Evolutionary conservation across 2,797 vertebrate genomes (phyloP), one percentile per base, ranked within the genome.

Genomic region (Microchirus variegatus): DNA sequence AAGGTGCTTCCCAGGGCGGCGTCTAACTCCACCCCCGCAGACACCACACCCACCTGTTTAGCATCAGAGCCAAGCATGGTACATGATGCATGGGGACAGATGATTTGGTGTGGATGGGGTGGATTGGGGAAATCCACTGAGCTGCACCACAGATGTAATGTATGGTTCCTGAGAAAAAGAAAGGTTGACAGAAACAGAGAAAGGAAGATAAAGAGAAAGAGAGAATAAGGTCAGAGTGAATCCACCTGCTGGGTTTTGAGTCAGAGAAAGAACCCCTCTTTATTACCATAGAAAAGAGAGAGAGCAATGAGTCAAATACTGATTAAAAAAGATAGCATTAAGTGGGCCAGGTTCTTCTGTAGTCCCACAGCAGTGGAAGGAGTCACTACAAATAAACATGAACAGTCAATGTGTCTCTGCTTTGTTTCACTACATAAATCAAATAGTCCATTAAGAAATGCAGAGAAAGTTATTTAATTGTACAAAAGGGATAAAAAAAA

Each of bases 101-200:
- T 85, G 59, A 96, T 95, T 40, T 95, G 91, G 79, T 96, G 94
- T 0, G 95, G 95, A 82, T 95, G 95, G 0, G 94, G 94, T 15
- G 95, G 94, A 1, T 31, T 31, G 31, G 31, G 31, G 31, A 31
- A 31, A 3, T 31, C 31, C 31, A 26, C 26, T 94, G 94, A 10
- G 94, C 95, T 65, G 94, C 95, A 94, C 96, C 61, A 95, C 95
- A 2, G 93, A 94, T 41, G 95, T 94, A 86, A 95, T 95, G 81
- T 96, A 94, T 77, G 93, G 94, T 79, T 94, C 94, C 96, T 97
- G 87, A 59, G 67, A 63, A 59, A 61, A 1, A 73, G 22, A 74
- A 0, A 53, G 8, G 10, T 10, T 53, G 53, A 40, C 8, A 52
- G 10, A 49, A 48, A 38, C 3, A 64, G 36, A 64, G 8, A 50